phyloP scores from a whole-genome alignment of 2,113 vertebrate genomes.

The Callipepla californica region DNA sequence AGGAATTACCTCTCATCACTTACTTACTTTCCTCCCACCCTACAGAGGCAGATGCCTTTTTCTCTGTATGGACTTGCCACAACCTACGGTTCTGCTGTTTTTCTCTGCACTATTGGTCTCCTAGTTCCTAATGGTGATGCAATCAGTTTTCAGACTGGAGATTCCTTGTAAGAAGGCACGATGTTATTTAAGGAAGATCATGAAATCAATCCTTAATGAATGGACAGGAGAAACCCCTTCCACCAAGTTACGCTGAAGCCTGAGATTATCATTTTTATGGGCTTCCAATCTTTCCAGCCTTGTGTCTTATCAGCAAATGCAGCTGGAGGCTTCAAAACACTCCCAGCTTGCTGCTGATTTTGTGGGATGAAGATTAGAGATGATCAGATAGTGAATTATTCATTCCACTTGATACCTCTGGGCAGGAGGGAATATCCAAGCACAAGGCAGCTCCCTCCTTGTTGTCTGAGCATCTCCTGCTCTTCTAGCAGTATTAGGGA shows the following conservation, averaged over 20 bases:
- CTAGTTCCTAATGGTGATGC: neutral
- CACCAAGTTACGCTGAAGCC: slow-evolving; percentile 52
- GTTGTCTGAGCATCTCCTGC: neutral
- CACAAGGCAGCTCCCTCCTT: slow-evolving; percentile 1
- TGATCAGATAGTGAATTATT: slow-evolving; percentile 73
- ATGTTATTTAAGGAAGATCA: slow-evolving; percentile 55
- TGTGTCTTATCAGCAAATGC: slow-evolving; percentile 66
- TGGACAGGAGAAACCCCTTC: slow-evolving; percentile 63
- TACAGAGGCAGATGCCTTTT: neutral
- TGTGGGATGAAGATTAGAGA: slow-evolving; percentile 71
- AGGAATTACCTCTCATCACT: neutral
- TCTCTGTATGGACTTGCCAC: neutral
- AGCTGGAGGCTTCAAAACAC: slow-evolving; percentile 74
- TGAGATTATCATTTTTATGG: slow-evolving; percentile 71
- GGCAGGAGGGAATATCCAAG: slow-evolving; percentile 58
- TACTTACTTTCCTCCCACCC: neutral
- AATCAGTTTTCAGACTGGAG: neutral
- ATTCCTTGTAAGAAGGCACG: slow-evolving; percentile 17
- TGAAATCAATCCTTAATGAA: slow-evolving; percentile 59
- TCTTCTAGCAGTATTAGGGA: neutral
- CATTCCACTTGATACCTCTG: slow-evolving; percentile 22
- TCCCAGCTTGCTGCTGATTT: slow-evolving; percentile 70
- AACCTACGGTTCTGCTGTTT: neutral
- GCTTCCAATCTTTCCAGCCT: slow-evolving; percentile 68
- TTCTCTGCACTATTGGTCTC: neutral